Conservation (phyloP, 2,113 vertebrate genomes). For the Upupa epops region DNA sequence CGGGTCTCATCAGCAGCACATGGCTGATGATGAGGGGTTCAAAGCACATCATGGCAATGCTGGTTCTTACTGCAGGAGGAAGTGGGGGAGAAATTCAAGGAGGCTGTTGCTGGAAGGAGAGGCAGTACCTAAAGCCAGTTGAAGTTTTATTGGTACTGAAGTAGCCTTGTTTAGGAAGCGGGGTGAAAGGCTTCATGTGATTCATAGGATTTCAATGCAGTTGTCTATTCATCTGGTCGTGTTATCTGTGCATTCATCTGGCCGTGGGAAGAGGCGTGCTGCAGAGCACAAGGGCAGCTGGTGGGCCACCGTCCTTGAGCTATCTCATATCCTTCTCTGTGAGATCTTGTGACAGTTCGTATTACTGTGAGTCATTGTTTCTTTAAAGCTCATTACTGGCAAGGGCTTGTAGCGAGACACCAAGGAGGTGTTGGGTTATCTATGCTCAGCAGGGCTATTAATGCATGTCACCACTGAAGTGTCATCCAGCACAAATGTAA, state of each 20-base stretch:
- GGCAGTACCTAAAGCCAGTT: background rate
- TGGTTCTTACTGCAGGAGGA: rapidly evolving
- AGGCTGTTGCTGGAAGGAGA: background rate
- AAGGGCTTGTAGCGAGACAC: conserved; percentile 22
- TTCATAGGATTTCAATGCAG: background rate
- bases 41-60: rapidly evolving
- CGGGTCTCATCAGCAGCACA: rapidly evolving
- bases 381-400: conserved; percentile 58
- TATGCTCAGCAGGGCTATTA: conserved; percentile 42
- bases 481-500: conserved; percentile 63
- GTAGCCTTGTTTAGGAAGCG: conserved; percentile 27
- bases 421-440: conserved; percentile 29
- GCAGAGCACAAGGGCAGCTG: background rate
- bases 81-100: background rate
- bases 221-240: conserved; percentile 8
- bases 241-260: conserved; percentile 55
- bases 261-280: conserved; percentile 50
- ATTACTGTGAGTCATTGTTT: conserved; percentile 70
- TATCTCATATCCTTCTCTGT: conserved; percentile 34
- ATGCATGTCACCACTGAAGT: conserved; percentile 39
- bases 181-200: conserved; percentile 20
- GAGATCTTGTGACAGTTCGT: conserved; percentile 40
- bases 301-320: conserved; percentile 10
- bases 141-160: conserved; percentile 30
- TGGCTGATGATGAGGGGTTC: background rate